Conservation (phyloP, 2,113 vertebrate genomes). For the Thunnus thynnus region DNA sequence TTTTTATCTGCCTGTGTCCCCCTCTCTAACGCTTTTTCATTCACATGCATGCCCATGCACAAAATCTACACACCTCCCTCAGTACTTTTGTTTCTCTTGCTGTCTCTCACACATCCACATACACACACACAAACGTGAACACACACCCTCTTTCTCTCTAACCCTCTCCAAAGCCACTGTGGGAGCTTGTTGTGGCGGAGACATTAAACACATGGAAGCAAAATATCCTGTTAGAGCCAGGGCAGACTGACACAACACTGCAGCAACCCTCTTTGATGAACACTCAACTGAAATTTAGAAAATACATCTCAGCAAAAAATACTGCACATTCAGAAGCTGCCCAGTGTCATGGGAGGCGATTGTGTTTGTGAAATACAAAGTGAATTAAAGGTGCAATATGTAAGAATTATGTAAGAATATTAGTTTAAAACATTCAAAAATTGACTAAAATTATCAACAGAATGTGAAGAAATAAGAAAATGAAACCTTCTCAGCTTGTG, state of each 20-base stretch:
- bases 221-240: conserved; percentile 45
- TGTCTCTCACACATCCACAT: conserved; percentile 24
- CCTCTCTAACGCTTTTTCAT: neutral
- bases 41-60: conserved; percentile 11
- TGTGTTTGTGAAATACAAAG: conserved; percentile 49
- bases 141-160: neutral
- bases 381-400: conserved; percentile 12
- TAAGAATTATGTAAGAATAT: too few relatives aligned
- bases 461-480: too few relatives aligned
- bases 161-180: conserved; percentile 32
- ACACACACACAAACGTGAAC: conserved; percentile 22
- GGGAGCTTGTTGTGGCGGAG: conserved; percentile 36
- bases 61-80: neutral
- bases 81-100: conserved; percentile 22
- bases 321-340: conserved; percentile 20
- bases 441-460: too few relatives aligned
- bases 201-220: conserved; percentile 52
- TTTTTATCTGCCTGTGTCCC: conserved; percentile 20
- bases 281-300: conserved; percentile 15
- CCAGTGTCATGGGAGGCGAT: conserved; percentile 15
- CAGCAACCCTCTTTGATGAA: conserved; percentile 31
- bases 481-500: too few relatives aligned
- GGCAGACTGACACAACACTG: conserved; percentile 33
- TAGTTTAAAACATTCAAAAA: too few relatives aligned
- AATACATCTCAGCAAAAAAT: conserved; percentile 21